Percentiles rank a stretch among this genome's conserved stretches.
phyloP scores from a whole-genome alignment of 1,140 invertebrate species.

The Drosophila guanche region DNA sequence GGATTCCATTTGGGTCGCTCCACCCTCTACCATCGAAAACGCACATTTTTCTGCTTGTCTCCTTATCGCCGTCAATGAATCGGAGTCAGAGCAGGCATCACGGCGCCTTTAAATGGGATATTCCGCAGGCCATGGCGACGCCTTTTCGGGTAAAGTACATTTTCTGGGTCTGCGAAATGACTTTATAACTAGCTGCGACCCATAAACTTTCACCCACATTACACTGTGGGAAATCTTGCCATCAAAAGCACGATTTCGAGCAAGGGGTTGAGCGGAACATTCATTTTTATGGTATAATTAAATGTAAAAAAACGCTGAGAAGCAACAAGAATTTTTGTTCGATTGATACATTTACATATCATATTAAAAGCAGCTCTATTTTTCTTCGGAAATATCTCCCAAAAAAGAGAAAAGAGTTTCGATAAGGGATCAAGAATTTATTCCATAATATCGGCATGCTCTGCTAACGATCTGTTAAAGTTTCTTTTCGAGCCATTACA shows the following conservation, averaged over 20 bases:
- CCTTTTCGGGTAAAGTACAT: conserved; percentile 35
- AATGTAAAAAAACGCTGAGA: too few relatives aligned
- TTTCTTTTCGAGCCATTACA: too few relatives aligned
- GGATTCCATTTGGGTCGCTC: conserved; percentile 3
- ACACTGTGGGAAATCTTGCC: background rate
- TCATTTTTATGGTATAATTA: too few relatives aligned
- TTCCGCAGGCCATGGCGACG: conserved; percentile 25
- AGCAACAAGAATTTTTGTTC: too few relatives aligned
- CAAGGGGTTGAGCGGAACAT: background rate
- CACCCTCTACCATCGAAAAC: background rate
- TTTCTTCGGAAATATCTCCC: too few relatives aligned
- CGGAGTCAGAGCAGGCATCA: conserved; percentile 41
- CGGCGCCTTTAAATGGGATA: conserved; percentile 56
- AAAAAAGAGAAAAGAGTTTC: too few relatives aligned
- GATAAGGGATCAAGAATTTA: too few relatives aligned
- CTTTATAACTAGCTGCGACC: conserved; percentile 75
- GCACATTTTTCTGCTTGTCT: conserved; percentile 28
- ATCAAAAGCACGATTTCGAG: too few relatives aligned
- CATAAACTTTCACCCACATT: conserved; percentile 44
- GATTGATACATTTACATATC: too few relatives aligned
- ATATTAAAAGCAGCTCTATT: too few relatives aligned
- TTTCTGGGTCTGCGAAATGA: conserved; percentile 59
- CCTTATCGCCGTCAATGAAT: conserved; percentile 72
- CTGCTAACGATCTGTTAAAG: too few relatives aligned
- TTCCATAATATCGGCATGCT: too few relatives aligned